A percentile compares a stretch with the other conserved stretches of the same genome.
phyloP scores from a whole-genome alignment of 2,888 invertebrate genomes.

The Epiblema foenella region DNA sequence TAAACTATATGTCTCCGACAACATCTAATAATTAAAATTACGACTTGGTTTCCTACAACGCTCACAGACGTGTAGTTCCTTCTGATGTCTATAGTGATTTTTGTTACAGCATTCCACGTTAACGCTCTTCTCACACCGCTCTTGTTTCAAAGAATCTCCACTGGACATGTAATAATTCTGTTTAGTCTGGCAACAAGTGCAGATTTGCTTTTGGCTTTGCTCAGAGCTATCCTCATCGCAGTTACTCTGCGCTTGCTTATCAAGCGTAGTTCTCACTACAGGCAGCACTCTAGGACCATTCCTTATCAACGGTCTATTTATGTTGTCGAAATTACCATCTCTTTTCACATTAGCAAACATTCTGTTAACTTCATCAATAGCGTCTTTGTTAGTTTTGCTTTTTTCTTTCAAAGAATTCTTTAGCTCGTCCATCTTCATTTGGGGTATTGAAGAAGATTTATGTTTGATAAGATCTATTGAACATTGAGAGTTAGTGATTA shows the following conservation, averaged over 20 bases:
- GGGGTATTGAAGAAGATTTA: slow-evolving; percentile 76
- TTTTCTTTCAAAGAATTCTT: slow-evolving; percentile 70
- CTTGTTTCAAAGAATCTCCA: slow-evolving; percentile 63
- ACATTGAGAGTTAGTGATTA: slow-evolving; percentile 49
- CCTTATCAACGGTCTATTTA: slow-evolving; percentile 68
- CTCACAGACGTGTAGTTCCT: slow-evolving; percentile 55
- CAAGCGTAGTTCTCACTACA: slow-evolving; percentile 62
- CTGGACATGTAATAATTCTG: slow-evolving; percentile 63
- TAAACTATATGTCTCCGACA: too few species aligned
- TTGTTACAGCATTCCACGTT: slow-evolving; percentile 63
- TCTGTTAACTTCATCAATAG: slow-evolving; percentile 75
- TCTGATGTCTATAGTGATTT: slow-evolving; percentile 49
- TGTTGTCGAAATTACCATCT: slow-evolving; percentile 49
- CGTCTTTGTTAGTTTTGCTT: slow-evolving; percentile 65
- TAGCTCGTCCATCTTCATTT: slow-evolving; percentile 77
- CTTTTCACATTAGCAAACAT: slow-evolving; percentile 73
- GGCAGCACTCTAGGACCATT: slow-evolving; percentile 74
- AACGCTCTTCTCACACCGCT: slow-evolving; percentile 58
- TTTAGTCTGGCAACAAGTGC: slow-evolving; percentile 61
- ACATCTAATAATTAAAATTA: slow-evolving; percentile 4
- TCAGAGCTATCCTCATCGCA: slow-evolving; percentile 36
- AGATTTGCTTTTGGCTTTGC: slow-evolving; percentile 45
- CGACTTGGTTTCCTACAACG: slow-evolving; percentile 48
- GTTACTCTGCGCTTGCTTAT: slow-evolving; percentile 35
- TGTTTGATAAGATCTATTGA: slow-evolving; percentile 62